Base-by-base conservation (phyloP, 2,113 vertebrate species). In the Pseudorasbora parva region DNA sequence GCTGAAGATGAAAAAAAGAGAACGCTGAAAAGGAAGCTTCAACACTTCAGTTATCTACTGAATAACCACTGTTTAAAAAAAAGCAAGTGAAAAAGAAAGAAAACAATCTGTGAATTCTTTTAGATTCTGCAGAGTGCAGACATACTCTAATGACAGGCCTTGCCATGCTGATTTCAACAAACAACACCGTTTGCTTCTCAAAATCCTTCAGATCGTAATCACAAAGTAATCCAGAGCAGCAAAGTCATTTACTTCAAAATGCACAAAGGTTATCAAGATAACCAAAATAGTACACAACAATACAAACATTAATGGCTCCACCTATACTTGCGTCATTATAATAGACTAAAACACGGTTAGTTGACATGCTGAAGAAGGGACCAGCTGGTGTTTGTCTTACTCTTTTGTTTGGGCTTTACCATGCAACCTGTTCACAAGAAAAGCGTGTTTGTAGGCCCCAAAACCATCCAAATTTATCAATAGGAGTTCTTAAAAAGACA, bases 321-420 rank as follows among this genome's bases (percentile, higher is more conserved):
- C 21, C 74, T 56, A 43, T 25, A 60, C 14, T 69, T 5, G 37
- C 14, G 25, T 75, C 74, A 57, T 56, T 45, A 68, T 45, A 60
- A 37, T 27, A 19, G 6, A n/a, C 27, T 45, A 69, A 78, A 71
- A 45, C 25, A 17, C 7, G 11, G 76, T 74, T 43, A 72, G 27
- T 33, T 81, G n/a, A 43, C 60, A 71, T 59, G 54, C 45, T 23
- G 27, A 43, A 54, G 45, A 81, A 80, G 43, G 73, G 59, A 68
- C 47, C 86, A 82, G 80, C 83, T 85, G 83, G 45, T 82, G 82
- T 62, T 87, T 41, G 86, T 79, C 68, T 82, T 73, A n/a, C 37
- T 76, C 86, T 87, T 87, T 87, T 87, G 86, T 82, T 77, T 74
- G 80, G 21, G 56, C 37, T 78, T 47, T 43, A 43, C 79, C 86